Percentiles rank a stretch among this genome's conserved stretches.
Evolutionary conservation across 2,888 invertebrate genomes (phyloP).

Genomic region (Tillus elongatus): DNA sequence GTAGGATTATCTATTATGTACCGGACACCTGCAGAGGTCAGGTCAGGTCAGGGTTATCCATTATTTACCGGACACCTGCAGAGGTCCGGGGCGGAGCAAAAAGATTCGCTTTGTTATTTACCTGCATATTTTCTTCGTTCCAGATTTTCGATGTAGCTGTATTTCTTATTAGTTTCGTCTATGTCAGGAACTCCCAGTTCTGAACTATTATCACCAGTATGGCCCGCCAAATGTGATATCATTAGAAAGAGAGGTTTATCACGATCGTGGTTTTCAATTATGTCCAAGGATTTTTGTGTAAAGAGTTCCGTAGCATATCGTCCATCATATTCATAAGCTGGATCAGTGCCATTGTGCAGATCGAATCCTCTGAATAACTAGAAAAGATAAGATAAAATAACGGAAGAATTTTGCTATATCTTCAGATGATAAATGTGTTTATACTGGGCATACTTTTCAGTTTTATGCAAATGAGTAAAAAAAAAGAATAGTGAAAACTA

Average conservation of each 20-base stretch:
- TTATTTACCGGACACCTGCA: too few relatives aligned
- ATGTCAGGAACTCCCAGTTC: slow-evolving; percentile 59
- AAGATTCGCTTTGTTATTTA: too few relatives aligned
- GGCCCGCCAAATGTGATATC: slow-evolving; percentile 68
- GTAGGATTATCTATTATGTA: too few relatives aligned
- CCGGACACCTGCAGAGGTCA: too few relatives aligned
- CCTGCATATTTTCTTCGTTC: slow-evolving; percentile 63
- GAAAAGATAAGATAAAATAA: slow-evolving; percentile 13
- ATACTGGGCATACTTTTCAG: too few relatives aligned
- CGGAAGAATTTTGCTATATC: too few relatives aligned
- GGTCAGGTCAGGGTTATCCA: too few relatives aligned
- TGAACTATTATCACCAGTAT: slow-evolving; percentile 52
- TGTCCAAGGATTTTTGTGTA: slow-evolving; percentile 53
- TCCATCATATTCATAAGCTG: slow-evolving; percentile 47
- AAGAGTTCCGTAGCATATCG: slow-evolving; percentile 65
- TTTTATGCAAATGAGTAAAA: too few relatives aligned
- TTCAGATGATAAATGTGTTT: too few relatives aligned
- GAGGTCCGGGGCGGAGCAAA: too few relatives aligned
- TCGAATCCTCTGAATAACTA: slow-evolving; percentile 43
- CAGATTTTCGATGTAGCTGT: slow-evolving; percentile 56
- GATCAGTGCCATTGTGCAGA: slow-evolving; percentile 37
- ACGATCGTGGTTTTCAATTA: slow-evolving; percentile 51
- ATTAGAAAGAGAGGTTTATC: slow-evolving; percentile 65
- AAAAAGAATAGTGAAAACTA: too few relatives aligned
- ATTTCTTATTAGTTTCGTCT: slow-evolving; percentile 51